Evolutionary conservation across 64 coral and sea anemone species (phyloP).

Genomic region (Actinia tenebrosa): DNA sequence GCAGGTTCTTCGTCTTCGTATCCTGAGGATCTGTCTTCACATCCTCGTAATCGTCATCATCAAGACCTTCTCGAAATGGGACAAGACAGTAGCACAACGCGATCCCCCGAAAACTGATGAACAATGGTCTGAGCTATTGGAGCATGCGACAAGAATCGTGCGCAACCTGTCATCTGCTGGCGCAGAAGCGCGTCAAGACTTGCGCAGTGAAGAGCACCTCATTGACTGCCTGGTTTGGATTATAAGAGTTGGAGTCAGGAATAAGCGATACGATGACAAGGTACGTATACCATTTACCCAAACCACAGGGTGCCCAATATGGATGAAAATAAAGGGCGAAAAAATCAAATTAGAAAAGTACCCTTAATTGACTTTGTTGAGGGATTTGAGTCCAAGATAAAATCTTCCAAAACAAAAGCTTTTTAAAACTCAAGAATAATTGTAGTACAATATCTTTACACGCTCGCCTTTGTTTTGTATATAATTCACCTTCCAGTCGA

Average conservation of each 20-base stretch:
- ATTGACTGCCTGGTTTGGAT: conserved; percentile 90
- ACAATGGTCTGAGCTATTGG: conserved; percentile 76
- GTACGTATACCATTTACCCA: neutral
- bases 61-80: conserved; percentile 73
- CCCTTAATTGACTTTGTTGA: too few relatives aligned
- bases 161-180: conserved; percentile 88
- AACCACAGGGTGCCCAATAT: too few relatives aligned
- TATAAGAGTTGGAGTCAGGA: conserved; percentile 62
- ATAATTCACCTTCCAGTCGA: too few relatives aligned
- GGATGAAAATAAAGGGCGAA: too few relatives aligned
- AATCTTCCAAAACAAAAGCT: too few relatives aligned
- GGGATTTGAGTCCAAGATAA: too few relatives aligned
- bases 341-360: too few relatives aligned
- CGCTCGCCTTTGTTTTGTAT: too few relatives aligned
- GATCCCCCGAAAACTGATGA: conserved; percentile 36
- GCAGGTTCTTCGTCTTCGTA: conserved; percentile 60
- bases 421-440: too few relatives aligned
- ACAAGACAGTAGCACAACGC: conserved; percentile 54
- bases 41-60: conserved; percentile 85
- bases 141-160: conserved; percentile 78
- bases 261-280: conserved; percentile 56
- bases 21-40: conserved; percentile 74
- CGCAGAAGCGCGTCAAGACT: conserved; percentile 55
- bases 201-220: conserved; percentile 72
- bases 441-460: too few relatives aligned